Base-by-base conservation (phyloP, 2,797 vertebrate species). In the Sarcoramphus papa region DNA sequence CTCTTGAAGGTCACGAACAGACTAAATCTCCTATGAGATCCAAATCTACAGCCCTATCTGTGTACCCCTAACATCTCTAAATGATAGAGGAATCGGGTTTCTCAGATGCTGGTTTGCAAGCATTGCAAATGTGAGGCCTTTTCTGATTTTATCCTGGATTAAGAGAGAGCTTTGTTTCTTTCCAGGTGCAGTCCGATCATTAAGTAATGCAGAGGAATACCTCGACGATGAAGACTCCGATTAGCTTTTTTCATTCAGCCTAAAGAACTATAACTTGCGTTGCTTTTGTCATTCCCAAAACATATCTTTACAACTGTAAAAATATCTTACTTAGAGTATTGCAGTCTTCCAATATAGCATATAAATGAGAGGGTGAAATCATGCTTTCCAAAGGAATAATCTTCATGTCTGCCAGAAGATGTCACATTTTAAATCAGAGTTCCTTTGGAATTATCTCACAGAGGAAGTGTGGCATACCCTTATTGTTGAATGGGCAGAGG, bases 191-290 rank as follows among this genome's bases (percentile, higher is more conserved):
- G 97, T 98, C 64, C 98, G 99, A 95, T 98, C 98, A 93, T 98
- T 98, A 96, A 99, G 99, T 98, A 99, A 99, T n/a, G 99, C 99
- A 10, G 99, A 99, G 76, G 99, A 99, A 89, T 99, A 99, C 97
- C 98, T 99, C 76, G 99, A 99, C 12, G 99, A 99, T 40, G 99
- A 99, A 97, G 99, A 99, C 97, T 99, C 99, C 0, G 99, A 99
- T 98, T 99, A 98, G 99, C 83, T 90, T 77, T 91, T 85, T 57
- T 62, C 4, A 37, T 80, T 95, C 70, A 73, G 22, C 84, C 24
- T 95, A 25, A 86, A 95, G 92, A 97, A 54, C 85, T 95, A 17
- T 92, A 97, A 89, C 77, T 80, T 96, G 70, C 62, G 4, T 96
- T 96, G 84, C 94, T 92, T 97, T 45, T 95, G 90, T 96, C 60